Percentiles rank a stretch among this genome's conserved stretches.
phyloP scores from a whole-genome alignment of 2,888 invertebrate species.

The Lasioglossum figueresi region DNA sequence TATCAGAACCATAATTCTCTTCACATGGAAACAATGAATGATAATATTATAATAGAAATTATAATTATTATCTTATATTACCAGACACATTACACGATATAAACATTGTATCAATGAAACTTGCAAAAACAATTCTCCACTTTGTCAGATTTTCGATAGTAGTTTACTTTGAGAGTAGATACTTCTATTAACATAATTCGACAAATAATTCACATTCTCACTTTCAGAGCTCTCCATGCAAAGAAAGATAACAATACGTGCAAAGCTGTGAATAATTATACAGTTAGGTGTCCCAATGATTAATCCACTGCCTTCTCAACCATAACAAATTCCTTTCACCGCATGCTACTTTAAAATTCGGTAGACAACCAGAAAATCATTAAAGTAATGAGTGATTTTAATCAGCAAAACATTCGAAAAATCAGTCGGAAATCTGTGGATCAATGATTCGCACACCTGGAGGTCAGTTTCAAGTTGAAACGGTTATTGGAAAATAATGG shows the following conservation, averaged over 20 bases:
- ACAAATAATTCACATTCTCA: not conserved
- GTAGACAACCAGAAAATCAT: constrained; percentile 7
- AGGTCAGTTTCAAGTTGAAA: constrained; percentile 2
- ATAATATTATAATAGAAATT: no score
- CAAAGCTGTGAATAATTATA: not conserved
- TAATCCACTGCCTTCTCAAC: not conserved
- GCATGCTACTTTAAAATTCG: not conserved
- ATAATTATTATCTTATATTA: not conserved
- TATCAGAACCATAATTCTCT: not conserved
- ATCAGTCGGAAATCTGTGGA: not conserved
- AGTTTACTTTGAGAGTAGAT: not conserved
- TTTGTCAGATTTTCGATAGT: not conserved
- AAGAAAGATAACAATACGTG: not conserved
- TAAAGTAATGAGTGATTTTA: not conserved
- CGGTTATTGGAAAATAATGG: not conserved
- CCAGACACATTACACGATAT: not conserved
- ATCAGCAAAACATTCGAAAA: not conserved
- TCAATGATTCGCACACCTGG: not conserved
- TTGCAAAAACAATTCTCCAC: not conserved
- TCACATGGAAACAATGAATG: not conserved
- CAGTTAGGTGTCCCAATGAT: not conserved
- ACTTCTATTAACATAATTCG: not conserved
- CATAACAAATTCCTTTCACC: constrained; percentile 1
- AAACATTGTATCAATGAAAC: not conserved
- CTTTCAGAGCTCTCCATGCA: constrained; percentile 1